phyloP scores from a whole-genome alignment of 2,888 invertebrate genomes.

The Pelosia muscerda region DNA sequence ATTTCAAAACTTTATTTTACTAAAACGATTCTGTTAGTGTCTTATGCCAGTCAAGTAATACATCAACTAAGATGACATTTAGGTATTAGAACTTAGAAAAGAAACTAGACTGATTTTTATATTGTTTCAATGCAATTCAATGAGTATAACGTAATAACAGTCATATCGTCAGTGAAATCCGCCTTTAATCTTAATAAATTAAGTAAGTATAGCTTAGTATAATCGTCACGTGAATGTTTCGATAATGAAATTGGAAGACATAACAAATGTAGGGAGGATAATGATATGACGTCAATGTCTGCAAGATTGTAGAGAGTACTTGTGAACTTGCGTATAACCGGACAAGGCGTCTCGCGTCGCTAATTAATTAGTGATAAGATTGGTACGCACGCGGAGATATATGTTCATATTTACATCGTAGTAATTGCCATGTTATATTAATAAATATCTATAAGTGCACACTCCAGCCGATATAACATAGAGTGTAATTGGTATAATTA shows the following conservation, averaged over 20 bases:
- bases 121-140: too few species aligned
- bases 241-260: conserved; percentile 10
- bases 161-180: background rate
- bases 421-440: background rate
- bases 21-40: too few species aligned
- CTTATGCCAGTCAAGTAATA: too few species aligned
- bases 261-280: conserved; percentile 12
- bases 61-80: too few species aligned
- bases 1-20: too few species aligned
- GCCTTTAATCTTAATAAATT: conserved; percentile 5
- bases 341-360: background rate
- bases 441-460: background rate
- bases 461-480: background rate
- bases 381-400: background rate
- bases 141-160: background rate
- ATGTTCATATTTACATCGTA: background rate
- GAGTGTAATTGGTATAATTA: background rate
- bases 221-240: background rate
- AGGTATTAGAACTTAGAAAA: too few species aligned
- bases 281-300: conserved; percentile 11
- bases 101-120: too few species aligned
- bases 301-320: conserved; percentile 2
- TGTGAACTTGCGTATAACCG: background rate
- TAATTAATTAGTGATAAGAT: background rate
- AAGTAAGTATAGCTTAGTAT: background rate